Conservation (phyloP, 2,797 vertebrate species). For the Eulemur albifrons region DNA sequence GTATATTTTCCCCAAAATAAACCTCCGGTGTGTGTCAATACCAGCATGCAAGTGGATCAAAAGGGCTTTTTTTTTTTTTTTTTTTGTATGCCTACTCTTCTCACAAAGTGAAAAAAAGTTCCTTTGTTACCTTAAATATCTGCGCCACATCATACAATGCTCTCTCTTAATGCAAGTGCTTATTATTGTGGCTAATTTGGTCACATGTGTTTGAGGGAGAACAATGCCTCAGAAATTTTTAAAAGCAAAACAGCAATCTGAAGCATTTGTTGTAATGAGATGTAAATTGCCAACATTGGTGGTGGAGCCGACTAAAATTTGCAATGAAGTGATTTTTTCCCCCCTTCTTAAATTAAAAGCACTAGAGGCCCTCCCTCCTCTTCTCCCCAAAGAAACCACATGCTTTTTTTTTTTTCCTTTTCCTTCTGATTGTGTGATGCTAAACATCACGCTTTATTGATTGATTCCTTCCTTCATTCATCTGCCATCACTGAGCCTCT, state of each 20-base stretch:
- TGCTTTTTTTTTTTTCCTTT: neutral
- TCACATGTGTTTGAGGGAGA: slow-evolving; percentile 77
- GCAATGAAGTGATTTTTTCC: slow-evolving; percentile 43
- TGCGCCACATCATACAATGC: slow-evolving; percentile 41
- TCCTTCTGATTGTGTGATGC: slow-evolving; percentile 22
- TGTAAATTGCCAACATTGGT: slow-evolving; percentile 64
- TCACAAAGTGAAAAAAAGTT: slow-evolving; percentile 65
- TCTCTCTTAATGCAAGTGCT: slow-evolving; percentile 59
- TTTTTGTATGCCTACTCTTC: slow-evolving; percentile 44
- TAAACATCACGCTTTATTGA: neutral
- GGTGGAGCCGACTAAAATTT: slow-evolving; percentile 61
- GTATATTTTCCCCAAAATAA: slow-evolving; percentile 73
- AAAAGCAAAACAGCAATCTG: slow-evolving; percentile 80
- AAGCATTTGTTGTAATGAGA: slow-evolving; percentile 77
- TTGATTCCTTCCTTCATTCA: neutral
- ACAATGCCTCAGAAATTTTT: slow-evolving; percentile 79
- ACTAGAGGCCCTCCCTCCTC: slow-evolving; percentile 31
- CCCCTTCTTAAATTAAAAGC: slow-evolving; percentile 57
- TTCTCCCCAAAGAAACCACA: slow-evolving; percentile 38
- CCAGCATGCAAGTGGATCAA: slow-evolving; percentile 57
- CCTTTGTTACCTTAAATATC: slow-evolving; percentile 79
- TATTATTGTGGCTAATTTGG: slow-evolving; percentile 80
- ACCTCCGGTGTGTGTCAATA: slow-evolving; percentile 59
- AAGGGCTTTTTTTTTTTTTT: slow-evolving; percentile 19
- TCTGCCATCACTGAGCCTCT: neutral